Evolutionary conservation across 2,113 vertebrate species (phyloP), one percentile per base, ranked within the genome.

Genomic region (Lipophrys pholis): DNA sequence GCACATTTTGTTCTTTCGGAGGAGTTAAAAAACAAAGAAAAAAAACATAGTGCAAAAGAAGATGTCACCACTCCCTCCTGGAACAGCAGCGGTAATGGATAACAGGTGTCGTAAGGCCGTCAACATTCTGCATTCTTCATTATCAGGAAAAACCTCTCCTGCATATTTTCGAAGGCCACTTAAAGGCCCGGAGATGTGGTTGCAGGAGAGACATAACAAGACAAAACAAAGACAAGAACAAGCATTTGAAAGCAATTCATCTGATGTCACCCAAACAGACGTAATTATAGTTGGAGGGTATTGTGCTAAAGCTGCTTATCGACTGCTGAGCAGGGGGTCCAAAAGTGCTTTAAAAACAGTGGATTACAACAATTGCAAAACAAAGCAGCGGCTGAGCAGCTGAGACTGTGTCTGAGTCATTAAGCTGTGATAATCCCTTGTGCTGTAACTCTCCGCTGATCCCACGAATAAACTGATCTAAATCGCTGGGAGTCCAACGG

Each of bases 231-330:
- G 5, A 6, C 42, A 62, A 59, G 51, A 2, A 50, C 40, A 57
- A 5, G 14, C 5, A 52, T 17, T 7, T 42, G 10, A 67, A 64
- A 42, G 39, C 12, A 53, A 38, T 77, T 58, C 15, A 48, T 42
- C 15, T 59, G 52, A 73, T 61, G 53, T 42, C 17, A 42, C 14
- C 30, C 17, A 10, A 2, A 50, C 11, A 62, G 35, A 38, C 35
- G 15, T 75, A 46, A 69, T 69, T 53, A 41, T 11, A 58, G 49
- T 40, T 55, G 7, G 54, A 60, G 30, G 16, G 5, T 41, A 63
- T 45, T 69, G 70, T 67, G 42, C 35, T 17, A 79, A 77, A 69
- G 74, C 62, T 16, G 43, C 56, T 83, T 83, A 77, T 50, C 60
- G 62, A 71, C 45, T 58, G 7, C 8, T 51, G 48, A 9, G 49